phyloP scores from a whole-genome alignment of 2,888 invertebrate species.

The Agrypnus murinus region DNA sequence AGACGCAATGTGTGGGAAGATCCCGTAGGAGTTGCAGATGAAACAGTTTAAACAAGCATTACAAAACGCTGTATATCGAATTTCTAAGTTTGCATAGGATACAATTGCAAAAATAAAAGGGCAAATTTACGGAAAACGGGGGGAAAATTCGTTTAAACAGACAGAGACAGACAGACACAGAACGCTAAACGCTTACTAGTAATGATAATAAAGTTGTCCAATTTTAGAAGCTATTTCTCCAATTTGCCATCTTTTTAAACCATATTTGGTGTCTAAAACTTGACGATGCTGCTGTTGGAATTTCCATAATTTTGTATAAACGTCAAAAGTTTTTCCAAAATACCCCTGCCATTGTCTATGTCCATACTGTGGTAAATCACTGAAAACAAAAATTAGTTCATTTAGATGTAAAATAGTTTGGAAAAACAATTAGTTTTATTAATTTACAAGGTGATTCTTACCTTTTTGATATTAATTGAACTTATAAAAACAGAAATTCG shows the following conservation, averaged over 20 bases:
- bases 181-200: conserved; percentile 91
- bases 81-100: background rate
- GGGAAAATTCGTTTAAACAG: too few relatives aligned
- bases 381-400: conserved; percentile 69
- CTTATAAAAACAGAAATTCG: background rate
- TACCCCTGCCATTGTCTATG: conserved; percentile 99
- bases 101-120: too few relatives aligned
- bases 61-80: background rate
- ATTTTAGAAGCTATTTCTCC: conserved; percentile 99
- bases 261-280: conserved; percentile 93
- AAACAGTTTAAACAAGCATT: conserved; percentile 6
- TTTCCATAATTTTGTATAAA: conserved; percentile 98
- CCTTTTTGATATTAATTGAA: background rate
- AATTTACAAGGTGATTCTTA: too few relatives aligned
- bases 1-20: conserved; percentile 22
- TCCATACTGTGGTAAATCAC: conserved; percentile 97
- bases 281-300: conserved; percentile 97
- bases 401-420: too few relatives aligned
- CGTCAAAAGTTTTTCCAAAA: conserved; percentile 97
- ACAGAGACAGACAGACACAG: background rate
- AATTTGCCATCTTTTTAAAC: conserved; percentile 97
- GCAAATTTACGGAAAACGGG: background rate
- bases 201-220: conserved; percentile 98
- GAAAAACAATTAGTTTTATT: too few relatives aligned
- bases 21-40: conserved; percentile 24